Percentiles rank a stretch among this genome's conserved stretches.
Evolutionary conservation across 2,113 vertebrate genomes (phyloP).

Genomic region (Strix uralensis): DNA sequence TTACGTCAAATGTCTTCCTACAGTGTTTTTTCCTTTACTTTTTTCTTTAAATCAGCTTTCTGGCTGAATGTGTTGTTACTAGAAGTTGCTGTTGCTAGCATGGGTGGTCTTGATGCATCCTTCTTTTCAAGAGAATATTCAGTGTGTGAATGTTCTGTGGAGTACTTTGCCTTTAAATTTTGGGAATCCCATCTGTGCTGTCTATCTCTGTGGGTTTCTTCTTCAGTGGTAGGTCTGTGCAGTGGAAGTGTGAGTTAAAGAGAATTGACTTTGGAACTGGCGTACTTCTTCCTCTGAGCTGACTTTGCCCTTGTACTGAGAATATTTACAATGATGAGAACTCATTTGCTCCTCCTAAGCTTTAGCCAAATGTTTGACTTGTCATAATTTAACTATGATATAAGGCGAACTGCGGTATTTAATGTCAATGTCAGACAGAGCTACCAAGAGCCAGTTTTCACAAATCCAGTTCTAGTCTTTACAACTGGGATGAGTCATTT

Average conservation of each 20-base stretch:
- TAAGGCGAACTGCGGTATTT: not conserved
- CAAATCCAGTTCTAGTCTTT: not conserved
- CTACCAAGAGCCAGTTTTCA: not conserved
- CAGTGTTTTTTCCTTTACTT: not conserved
- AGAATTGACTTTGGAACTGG: not conserved
- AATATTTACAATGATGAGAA: not conserved
- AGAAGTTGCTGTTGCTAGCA: not conserved
- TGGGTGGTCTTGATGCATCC: not conserved
- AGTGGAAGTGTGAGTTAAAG: not conserved
- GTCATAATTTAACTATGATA: not conserved
- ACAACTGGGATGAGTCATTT: not conserved
- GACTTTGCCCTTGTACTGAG: not conserved
- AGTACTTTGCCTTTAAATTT: not conserved
- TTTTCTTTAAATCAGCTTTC: not conserved
- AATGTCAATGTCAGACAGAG: not conserved
- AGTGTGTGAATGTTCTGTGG: not conserved
- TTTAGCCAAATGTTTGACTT: conserved; percentile 26
- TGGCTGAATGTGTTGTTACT: not conserved
- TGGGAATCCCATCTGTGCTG: not conserved
- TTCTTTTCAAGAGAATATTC: not conserved
- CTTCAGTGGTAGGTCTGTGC: not conserved
- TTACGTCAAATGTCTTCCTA: not conserved
- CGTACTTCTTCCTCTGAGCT: not conserved
- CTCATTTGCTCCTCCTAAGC: not conserved
- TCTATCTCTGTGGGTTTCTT: not conserved